phyloP scores from a whole-genome alignment of 2,888 invertebrate species.

The Dryococelus australis region DNA sequence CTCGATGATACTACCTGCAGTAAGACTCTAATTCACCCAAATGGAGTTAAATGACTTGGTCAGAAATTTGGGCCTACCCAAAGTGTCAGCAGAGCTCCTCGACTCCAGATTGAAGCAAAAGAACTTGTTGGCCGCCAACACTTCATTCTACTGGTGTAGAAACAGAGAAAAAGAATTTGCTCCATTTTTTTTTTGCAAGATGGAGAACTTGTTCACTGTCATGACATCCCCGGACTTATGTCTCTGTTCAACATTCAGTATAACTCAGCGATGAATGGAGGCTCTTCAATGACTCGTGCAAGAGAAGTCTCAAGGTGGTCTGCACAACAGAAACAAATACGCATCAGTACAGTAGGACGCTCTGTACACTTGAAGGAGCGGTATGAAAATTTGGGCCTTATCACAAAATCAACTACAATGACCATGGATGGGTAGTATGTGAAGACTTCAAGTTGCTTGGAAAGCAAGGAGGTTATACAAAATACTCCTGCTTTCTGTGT shows the following conservation, averaged over 20 bases:
- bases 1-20: not conserved
- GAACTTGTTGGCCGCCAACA: not conserved
- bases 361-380: conserved; percentile 28
- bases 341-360: conserved; percentile 1
- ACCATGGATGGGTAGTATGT: conserved; percentile 7
- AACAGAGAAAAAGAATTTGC: not conserved
- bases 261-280: not conserved
- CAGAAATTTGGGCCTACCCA: not conserved
- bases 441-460: not conserved
- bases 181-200: not conserved
- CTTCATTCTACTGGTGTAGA: not conserved
- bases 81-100: conserved; percentile 18
- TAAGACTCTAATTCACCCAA: conserved; percentile 20
- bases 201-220: not conserved
- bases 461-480: not conserved
- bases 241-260: not conserved
- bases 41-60: not conserved
- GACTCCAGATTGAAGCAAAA: conserved; percentile 5
- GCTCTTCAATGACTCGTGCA: conserved; percentile 22
- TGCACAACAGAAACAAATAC: conserved; percentile 29
- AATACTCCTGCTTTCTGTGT: conserved; percentile 20
- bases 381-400: conserved; percentile 13
- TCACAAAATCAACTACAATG: conserved; percentile 22
- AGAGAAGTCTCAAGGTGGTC: conserved; percentile 29
- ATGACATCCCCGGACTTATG: not conserved